Evolutionary conservation across 2,888 invertebrate species (phyloP).

Genomic region (Cantharis rustica): DNA sequence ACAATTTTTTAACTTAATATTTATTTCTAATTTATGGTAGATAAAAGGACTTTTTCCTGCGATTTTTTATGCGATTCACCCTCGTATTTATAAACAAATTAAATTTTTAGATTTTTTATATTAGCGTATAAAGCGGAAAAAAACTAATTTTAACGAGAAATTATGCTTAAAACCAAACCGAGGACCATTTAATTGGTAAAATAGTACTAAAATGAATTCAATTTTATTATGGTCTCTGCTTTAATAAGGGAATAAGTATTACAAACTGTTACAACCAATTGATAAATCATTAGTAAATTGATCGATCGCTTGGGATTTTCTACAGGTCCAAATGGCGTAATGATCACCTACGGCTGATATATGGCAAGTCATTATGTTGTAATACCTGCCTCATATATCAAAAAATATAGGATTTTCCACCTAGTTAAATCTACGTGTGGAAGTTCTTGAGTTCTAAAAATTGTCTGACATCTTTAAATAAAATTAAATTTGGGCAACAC

Average conservation of each 20-base stretch:
- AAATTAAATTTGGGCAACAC: background rate
- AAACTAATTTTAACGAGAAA: background rate
- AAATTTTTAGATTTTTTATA: too few species aligned
- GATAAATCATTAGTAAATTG: conserved; percentile 26
- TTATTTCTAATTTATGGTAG: too few species aligned
- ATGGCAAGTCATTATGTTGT: conserved; percentile 36
- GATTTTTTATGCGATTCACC: too few species aligned
- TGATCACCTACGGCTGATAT: conserved; percentile 41
- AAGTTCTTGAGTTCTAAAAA: background rate
- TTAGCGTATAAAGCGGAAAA: too few species aligned
- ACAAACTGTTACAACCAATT: conserved; percentile 16
- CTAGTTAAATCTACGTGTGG: conserved; percentile 6
- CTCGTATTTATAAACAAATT: too few species aligned
- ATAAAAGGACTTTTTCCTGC: too few species aligned
- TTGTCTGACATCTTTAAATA: background rate
- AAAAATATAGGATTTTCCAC: conserved; percentile 35
- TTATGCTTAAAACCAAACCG: background rate
- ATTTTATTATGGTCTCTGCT: background rate
- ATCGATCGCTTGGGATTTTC: conserved; percentile 28
- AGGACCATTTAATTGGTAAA: background rate
- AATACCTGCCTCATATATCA: conserved; percentile 38
- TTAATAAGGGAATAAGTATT: background rate
- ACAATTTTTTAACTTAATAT: too few species aligned
- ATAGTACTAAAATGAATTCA: background rate
- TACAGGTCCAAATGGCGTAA: conserved; percentile 35